Base-by-base conservation (phyloP, 2,113 vertebrate genomes). In the Ciconia stormi region DNA sequence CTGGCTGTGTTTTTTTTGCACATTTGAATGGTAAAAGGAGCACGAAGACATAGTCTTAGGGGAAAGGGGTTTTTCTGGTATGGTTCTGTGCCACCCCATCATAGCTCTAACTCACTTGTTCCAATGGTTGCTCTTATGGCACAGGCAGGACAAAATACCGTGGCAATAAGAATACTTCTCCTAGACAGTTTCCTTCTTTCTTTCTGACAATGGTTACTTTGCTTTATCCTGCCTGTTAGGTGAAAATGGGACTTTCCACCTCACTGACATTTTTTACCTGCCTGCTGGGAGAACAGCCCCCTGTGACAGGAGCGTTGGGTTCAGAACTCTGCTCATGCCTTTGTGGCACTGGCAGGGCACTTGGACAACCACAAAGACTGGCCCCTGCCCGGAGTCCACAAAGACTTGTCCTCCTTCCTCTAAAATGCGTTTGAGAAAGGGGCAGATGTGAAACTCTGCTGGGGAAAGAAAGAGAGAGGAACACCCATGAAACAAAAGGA, bases 71-170 rank as follows among this genome's bases (percentile, higher is more conserved):
- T 74, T 5, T 36, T 74, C 70, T 82, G 34, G 14, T 74, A 32
- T 40, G 23, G 34, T 23, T 86, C 50, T 86, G 22, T 23, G 11
- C 36, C 56, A 29, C 12, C 10, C 8, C 16, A 1, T n/a, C 40
- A 23, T 13, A 70, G 46, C 34, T 88, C 50, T 71, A 72, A 44
- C 47, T 80, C 47, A 16, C 30, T 70, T 74, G 7, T 74, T 88
- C 63, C 44, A 55, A 6, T 16, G 1, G 7, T 55, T 2, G 0
- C 30, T 32, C 23, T 58, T 40, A 47, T 0, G 7, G 50, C 13
- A 71, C 32, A 63, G 27, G 9, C 23, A 77, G 65, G 34, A 92
- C 32, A 83, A 89, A 89, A 58, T 63, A 71, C 61, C 8, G 0
- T 16, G 14, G 50, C 36, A 66, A 12, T 65, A 70, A 87, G 23